A percentile compares a stretch with the other conserved stretches of the same genome.
Evolutionary conservation across 2,113 vertebrate species (phyloP).

Genomic region (Sigmodon hispidus): DNA sequence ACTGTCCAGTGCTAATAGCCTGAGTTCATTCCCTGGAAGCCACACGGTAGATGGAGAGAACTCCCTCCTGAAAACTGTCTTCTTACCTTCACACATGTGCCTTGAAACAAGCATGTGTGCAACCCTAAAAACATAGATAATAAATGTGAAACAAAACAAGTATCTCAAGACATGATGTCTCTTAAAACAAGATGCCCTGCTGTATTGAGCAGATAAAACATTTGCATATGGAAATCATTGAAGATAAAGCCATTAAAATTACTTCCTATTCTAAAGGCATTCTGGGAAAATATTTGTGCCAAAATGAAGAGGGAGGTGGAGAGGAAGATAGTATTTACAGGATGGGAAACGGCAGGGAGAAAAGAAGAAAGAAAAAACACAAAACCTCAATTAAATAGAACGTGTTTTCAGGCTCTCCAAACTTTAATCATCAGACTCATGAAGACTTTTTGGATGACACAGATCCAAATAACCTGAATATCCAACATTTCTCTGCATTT

Average conservation of each 20-base stretch:
- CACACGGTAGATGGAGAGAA: neutral
- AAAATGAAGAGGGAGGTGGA: neutral
- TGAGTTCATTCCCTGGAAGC: neutral
- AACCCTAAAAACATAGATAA: no score
- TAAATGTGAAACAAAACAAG: neutral
- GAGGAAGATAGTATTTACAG: neutral
- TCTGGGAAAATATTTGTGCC: neutral
- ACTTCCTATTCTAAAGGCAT: neutral
- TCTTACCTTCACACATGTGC: neutral
- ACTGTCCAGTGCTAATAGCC: neutral
- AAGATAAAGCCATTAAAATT: neutral
- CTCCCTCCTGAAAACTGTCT: neutral
- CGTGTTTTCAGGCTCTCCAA: neutral
- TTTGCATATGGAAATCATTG: neutral
- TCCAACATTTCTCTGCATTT: neutral
- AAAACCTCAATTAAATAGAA: neutral
- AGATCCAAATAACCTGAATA: neutral
- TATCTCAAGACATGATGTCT: neutral
- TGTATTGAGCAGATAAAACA: neutral
- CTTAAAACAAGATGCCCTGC: neutral
- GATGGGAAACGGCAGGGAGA: neutral
- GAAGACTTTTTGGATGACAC: neutral
- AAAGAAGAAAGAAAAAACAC: rapidly evolving
- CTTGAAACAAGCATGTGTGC: no score
- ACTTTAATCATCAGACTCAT: neutral